Evolutionary conservation across 2,113 vertebrate genomes (phyloP), one percentile per base, ranked within the genome.

Genomic region (Clarias gariepinus): DNA sequence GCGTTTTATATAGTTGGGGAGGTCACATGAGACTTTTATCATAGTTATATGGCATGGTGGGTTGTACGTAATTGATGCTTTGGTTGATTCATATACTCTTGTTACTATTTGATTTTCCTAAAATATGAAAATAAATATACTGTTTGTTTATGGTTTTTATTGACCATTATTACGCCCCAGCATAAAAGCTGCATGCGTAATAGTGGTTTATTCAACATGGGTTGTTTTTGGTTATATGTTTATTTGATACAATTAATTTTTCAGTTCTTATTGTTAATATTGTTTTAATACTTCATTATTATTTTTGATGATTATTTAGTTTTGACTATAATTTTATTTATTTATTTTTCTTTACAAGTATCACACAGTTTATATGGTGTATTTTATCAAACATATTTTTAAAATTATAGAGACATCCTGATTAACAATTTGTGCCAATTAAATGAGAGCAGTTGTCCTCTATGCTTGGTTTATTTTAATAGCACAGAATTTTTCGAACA

Each of bases 1-100:
- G 78, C 68, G 30, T 80, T 84, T 89, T 88, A 86, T 90, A 84
- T 4, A 86, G 66, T 12, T 66, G 53, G 23, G 52, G 74, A 76
- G 77, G 73, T 83, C 86, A 83, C 61, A 36, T 83, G 83, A 58
- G 52, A 41, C 80, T 87, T 0, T 2, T 55, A 33, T 78, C 18
- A 9, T 9, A 18, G 0, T 53, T 60, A 23, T 33, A 10, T 80
- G 68, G 53, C 7, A 6, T 7, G 19, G 18, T 57, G 16, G 16
- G 7, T 78, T 28, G 16, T 16, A 55, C 18, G 16, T 78, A 52
- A 30, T 19, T 78, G 6, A 18, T 18, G 6, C 16, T 16, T 16
- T 21, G 1, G 23, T 76, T 53, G 36, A 10, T 16, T n/a, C 0
- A 15, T 53, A 52, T 77, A 16, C 7, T 36, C 5, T 77, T 13